These are phyloP conservation scores for Chymomyza amoena DNA, from an alignment of 2,888 invertebrate species.

Conservation along the genomic window DNA sequence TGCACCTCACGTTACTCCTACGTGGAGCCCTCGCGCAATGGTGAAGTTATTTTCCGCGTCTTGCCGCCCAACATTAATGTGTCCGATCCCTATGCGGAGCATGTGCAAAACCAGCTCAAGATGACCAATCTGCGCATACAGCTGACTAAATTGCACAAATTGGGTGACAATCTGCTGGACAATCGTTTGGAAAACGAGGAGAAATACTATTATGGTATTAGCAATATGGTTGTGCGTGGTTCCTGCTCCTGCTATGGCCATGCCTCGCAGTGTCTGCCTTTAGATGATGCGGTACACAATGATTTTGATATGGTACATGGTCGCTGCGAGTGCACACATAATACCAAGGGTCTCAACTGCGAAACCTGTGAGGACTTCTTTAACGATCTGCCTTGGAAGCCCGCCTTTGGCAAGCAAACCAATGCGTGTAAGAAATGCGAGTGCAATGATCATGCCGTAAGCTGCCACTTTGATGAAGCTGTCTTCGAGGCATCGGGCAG, in stretches of 20 bases:
- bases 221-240: constrained; percentile 98
- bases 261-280: constrained; percentile 92
- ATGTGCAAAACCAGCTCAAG: constrained; percentile 96
- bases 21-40: constrained; percentile 95
- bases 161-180: constrained; percentile 97
- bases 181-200: constrained; percentile 96
- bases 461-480: constrained; percentile 96
- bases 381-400: constrained; percentile 98
- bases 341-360: constrained; percentile 97
- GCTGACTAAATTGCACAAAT: constrained; percentile 96
- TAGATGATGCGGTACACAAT: constrained; percentile 85
- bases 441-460: constrained; percentile 95
- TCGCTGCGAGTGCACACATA: constrained; percentile 97
- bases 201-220: constrained; percentile 99
- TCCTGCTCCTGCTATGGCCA: constrained; percentile 99
- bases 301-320: constrained; percentile 97
- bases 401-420: constrained; percentile 94
- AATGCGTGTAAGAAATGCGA: constrained; percentile 97
- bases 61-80: constrained; percentile 93
- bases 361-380: constrained; percentile 98
- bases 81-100: constrained; percentile 95
- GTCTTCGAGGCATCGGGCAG: constrained; percentile 94
- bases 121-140: constrained; percentile 98
- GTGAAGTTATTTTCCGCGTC: constrained; percentile 98
- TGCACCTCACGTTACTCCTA: constrained; percentile 97